phyloP scores from a whole-genome alignment of 2,888 invertebrate species.

The Acanthosepion pharaonis region DNA sequence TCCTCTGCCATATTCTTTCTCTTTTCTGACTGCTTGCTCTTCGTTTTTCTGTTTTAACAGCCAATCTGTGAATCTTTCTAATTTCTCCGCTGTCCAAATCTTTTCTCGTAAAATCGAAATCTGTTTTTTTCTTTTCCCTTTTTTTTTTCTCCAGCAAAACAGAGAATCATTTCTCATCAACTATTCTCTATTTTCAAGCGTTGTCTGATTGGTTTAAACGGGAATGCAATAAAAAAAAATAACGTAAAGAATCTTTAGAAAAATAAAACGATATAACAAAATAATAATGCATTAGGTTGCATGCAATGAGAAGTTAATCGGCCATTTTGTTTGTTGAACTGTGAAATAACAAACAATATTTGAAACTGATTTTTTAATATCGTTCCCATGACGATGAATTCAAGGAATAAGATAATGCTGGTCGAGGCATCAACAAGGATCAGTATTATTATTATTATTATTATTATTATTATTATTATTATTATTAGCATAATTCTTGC shows the following conservation, averaged over 20 bases:
- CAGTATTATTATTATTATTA: not conserved
- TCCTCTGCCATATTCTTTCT: too few relatives aligned
- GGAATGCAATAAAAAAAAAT: not conserved
- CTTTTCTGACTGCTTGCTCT: too few relatives aligned
- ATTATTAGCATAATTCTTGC: too few relatives aligned
- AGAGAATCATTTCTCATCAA: constrained; percentile 21
- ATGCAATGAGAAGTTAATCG: not conserved
- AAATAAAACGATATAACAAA: not conserved
- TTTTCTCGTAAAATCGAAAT: not conserved
- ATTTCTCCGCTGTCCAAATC: not conserved
- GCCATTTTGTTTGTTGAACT: constrained; percentile 1
- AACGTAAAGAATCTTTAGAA: not conserved
- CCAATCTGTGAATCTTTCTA: too few relatives aligned
- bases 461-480: too few relatives aligned
- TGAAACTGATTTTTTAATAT: constrained; percentile 4
- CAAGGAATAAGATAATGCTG: not conserved
- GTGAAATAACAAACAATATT: constrained; percentile 8
- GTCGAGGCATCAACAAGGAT: not conserved
- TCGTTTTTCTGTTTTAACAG: too few relatives aligned
- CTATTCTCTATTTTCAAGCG: not conserved
- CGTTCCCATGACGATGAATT: not conserved
- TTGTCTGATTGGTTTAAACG: not conserved
- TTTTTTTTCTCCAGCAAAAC: not conserved
- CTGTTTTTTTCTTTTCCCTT: not conserved
- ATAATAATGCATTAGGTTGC: not conserved